Conservation (phyloP, 2,888 invertebrate species). For the Tyria jacobaeae region DNA sequence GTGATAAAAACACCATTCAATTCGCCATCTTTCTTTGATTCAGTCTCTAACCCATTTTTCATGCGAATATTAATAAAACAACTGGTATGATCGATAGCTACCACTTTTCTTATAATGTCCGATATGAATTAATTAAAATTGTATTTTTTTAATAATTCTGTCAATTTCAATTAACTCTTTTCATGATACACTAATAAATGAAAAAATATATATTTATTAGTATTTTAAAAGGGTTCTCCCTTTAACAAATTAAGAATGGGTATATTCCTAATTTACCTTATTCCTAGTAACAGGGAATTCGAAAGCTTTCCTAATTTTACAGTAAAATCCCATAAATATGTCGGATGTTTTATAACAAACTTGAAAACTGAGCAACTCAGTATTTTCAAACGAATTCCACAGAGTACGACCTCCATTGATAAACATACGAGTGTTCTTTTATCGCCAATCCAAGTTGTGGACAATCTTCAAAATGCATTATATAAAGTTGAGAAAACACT, state of each 20-base stretch:
- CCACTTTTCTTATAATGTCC: constrained; percentile 59
- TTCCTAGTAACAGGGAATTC: neutral
- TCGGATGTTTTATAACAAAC: neutral
- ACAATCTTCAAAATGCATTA: constrained; percentile 52
- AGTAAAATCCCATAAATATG: neutral
- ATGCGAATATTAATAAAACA: constrained; percentile 74
- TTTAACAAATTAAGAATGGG: neutral
- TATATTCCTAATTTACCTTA: too few relatives aligned
- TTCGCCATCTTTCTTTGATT: constrained; percentile 73
- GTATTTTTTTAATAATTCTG: constrained; percentile 5
- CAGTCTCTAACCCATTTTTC: constrained; percentile 67
- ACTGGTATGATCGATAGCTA: constrained; percentile 63
- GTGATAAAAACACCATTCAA: constrained; percentile 73
- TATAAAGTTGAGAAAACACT: constrained; percentile 59
- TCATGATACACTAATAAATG: neutral
- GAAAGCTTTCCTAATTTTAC: neutral
- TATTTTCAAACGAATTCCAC: constrained; percentile 21
- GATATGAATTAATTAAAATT: constrained; percentile 51
- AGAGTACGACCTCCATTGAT: constrained; percentile 19
- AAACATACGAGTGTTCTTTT: constrained; percentile 34
- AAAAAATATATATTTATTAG: neutral
- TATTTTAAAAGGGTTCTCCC: neutral
- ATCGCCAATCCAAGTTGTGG: constrained; percentile 50
- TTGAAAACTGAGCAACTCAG: constrained; percentile 10
- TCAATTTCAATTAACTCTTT: constrained; percentile 3